Base-by-base conservation (phyloP, 2,888 invertebrate genomes). In the Pilophorus perplexus region DNA sequence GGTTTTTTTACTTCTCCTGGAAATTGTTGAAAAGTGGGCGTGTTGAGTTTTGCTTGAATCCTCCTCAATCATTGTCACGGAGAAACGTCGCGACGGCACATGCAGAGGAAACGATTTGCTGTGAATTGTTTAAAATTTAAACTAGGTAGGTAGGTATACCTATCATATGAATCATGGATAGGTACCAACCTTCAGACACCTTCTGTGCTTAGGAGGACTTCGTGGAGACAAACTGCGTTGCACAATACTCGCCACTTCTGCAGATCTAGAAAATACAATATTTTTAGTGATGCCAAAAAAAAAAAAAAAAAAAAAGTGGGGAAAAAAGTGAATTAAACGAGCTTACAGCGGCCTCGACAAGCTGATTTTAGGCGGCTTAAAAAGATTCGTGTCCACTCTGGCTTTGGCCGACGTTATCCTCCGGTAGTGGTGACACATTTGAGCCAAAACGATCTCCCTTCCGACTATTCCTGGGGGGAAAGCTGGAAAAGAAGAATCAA, bases 371-470 rank as follows among this genome's bases (percentile, higher is more conserved):
- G 38, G 55, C 4, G 55, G 59, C 10, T 59, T 59, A 10, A 42
- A 44, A 25, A 73, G 67, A 69, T 77, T 75, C 67, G 77, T 76
- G 72, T 78, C 77, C 66, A 78, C 75, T 50, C 74, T 72, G 71
- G 77, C 74, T 74, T 77, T 78, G 18, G 76, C 77, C 48, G 73
- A 74, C 71, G 72, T 74, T 42, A 79, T 69, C 71, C 76, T 76
- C 66, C 74, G 76, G 70, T 79, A 79, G 74, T 80, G 79, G 71
- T 77, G 77, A 66, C 74, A 74, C 79, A 80, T 79, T 67, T 79
- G 79, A 18, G 69, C 68, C 62, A 71, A 72, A 20, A 74, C 68
- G 23, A 72, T 71, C 42, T 71, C 69, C 67, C 71, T 68, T 4
- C 69, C 71, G 12, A 67, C 64, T 16, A 67, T 54, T 18, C 46